Base-by-base conservation (phyloP, 2,797 vertebrate species). In the Acomys russatus region DNA sequence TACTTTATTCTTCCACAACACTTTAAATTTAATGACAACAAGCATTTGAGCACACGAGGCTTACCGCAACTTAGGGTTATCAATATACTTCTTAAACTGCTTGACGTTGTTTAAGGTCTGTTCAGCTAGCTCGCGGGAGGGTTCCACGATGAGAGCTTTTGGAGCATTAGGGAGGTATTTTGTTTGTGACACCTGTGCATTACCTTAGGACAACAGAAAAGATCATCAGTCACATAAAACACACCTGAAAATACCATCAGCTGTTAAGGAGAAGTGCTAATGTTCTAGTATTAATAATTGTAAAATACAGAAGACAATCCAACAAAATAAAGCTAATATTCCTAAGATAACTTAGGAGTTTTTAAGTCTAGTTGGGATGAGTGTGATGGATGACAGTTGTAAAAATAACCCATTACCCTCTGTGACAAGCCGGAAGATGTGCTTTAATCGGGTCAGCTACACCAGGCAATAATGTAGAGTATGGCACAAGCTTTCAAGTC, bases 101-200 rank as follows among this genome's bases (percentile, higher is more conserved):
- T 99, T 99, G 91, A 99, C 98, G 0, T 99, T 99, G 98, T 99
- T 99, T 92, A 99, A 98, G 7, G 99, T 99, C 97, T 99, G 99
- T 92, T 99, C 99, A 4, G 99, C 99, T 91, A 99, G 93, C 96
- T 99, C 99, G 95, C 99, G 99, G 1, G 99, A 99, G 0, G 99
- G 99, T 83, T 99, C 99, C 0, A 99, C 99, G 79, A 99, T 99
- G 93, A 99, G 98, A 0, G 99, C 99, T 98, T 99, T 99, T 0
- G 99, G 99, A 74, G 99, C 98, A 33, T 99, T 99, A 78, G 99
- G 98, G 38, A 99, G 97, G 35, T 98, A 98, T 92, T 99, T 99
- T 11, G 99, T 98, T 94, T 99, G 99, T 94, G 98, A 98, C 79
- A 99, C 99, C 94, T 99, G 99, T 0, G 99, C 99, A 54, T 38